Conservation (phyloP, 2,888 invertebrate species). For the Dysmachus trigonus region DNA sequence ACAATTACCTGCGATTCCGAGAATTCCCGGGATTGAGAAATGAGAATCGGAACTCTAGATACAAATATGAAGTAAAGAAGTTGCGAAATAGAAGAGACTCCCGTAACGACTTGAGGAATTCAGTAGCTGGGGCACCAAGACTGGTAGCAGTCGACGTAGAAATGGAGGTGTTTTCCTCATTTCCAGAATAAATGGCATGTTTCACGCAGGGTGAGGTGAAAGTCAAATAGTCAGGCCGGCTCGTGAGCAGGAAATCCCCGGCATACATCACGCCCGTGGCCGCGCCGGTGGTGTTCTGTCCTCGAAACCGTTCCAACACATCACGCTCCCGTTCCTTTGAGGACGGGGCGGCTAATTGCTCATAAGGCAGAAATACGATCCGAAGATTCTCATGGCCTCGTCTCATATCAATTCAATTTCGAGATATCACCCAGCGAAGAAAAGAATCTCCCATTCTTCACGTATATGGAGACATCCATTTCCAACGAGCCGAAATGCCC, state of each 20-base stretch:
- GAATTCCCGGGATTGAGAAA: too few relatives aligned
- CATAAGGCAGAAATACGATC: slow-evolving; percentile 3
- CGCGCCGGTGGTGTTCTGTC: slow-evolving; percentile 6
- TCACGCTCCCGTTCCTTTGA: slow-evolving; percentile 16
- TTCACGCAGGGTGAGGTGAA: not conserved
- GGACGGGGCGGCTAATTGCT: slow-evolving; percentile 33
- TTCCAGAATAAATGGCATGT: not conserved
- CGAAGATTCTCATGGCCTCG: slow-evolving; percentile 20
- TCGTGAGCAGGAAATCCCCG: slow-evolving; percentile 27
- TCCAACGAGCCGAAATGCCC: not conserved
- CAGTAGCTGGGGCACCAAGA: not conserved
- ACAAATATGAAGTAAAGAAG: too few relatives aligned
- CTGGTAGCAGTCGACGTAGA: not conserved
- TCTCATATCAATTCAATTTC: slow-evolving; percentile 33
- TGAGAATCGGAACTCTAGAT: too few relatives aligned
- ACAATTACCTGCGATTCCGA: too few relatives aligned
- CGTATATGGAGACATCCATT: slow-evolving; percentile 41
- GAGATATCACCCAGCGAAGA: slow-evolving; percentile 18
- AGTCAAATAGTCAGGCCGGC: not conserved
- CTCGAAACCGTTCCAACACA: slow-evolving; percentile 31
- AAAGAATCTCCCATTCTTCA: slow-evolving; percentile 38
- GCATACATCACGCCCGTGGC: slow-evolving; percentile 23
- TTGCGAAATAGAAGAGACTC: not conserved
- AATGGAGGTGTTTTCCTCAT: not conserved
- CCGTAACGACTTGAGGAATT: not conserved